Evolutionary conservation across 2,113 vertebrate species (phyloP), one percentile per base, ranked within the genome.

Genomic region (Euleptes europaea): DNA sequence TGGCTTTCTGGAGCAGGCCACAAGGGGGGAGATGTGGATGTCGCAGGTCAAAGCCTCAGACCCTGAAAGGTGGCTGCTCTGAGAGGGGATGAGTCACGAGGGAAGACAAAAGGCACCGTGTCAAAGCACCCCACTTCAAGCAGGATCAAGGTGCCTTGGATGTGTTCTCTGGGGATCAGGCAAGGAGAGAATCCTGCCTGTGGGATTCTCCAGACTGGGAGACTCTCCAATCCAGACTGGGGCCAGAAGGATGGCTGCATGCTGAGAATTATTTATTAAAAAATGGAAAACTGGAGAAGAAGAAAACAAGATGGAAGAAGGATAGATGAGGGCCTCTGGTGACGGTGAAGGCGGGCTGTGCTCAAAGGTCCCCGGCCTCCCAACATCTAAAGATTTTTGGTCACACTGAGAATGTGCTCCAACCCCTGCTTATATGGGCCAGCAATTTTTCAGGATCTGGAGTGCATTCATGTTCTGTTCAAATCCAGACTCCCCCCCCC

Each of bases 91-190:
- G 88, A 88, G 85, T 80, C 85, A 7, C 81, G 38, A 0, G 0
- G 78, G 9, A 76, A 10, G 89, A 91, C 93, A 90, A 91, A 94
- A 94, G 91, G 14, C 2, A 0, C 85, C 60, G 40, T 91, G 89
- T 92, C 92, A 93, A 93, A 92, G 78, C 23, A n/a, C 49, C 85
- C 2, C 1, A 91, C 91, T 92, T 91, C 90, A 89, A 92, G 93
- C 88, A 40, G 80, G 47, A 4, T 69, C 73, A 10, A 47, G 44
- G 88, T n/a, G 67, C 54, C 87, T 91, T 92, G 92, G 93, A 89
- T 93, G 91, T 92, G 4, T 84, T 89, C 91, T 88, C 91, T 15
- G 15, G 94, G 89, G 90, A 84, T 77, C 71, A 85, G 91, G 92
- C 92, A 90, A 88, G 90, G 91, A 89, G 87, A 89, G 69, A n/a